Percentiles rank a stretch among this genome's conserved stretches.
Conservation (phyloP, 2,113 vertebrate genomes). For the Percina caprodes region DNA sequence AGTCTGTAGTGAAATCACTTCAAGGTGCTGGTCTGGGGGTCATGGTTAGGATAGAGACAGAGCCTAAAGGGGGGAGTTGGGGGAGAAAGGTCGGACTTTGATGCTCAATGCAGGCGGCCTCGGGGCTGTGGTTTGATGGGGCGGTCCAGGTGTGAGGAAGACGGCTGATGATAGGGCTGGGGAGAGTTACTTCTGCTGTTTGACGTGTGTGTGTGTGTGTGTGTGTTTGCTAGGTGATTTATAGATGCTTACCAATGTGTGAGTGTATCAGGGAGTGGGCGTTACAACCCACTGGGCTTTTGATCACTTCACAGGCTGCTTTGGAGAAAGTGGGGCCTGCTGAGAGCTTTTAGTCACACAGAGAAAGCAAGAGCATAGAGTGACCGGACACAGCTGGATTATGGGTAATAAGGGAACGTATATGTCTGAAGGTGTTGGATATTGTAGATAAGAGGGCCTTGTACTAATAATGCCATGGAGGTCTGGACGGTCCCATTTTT, state of each 20-base stretch:
- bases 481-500: too few species aligned
- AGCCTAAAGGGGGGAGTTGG: conserved; percentile 1
- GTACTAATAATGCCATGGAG: too few species aligned
- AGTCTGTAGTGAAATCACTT: conserved; percentile 41
- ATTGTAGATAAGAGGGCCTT: too few species aligned
- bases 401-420: conserved; percentile 1
- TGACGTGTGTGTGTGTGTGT: conserved; percentile 40
- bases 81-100: conserved; percentile 64
- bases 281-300: conserved; percentile 51
- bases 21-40: conserved; percentile 31
- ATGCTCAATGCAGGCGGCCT: conserved; percentile 38
- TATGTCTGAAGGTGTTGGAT: not conserved
- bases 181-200: conserved; percentile 29
- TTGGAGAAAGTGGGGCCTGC: conserved; percentile 20
- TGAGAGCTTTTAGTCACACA: conserved; percentile 58
- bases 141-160: conserved; percentile 58
- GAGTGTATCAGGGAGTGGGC: conserved; percentile 44
- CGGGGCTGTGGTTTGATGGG: conserved; percentile 51
- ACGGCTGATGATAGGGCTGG: too few species aligned
- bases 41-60: conserved; percentile 26
- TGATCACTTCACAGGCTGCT: conserved; percentile 56
- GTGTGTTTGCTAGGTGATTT: conserved; percentile 17
- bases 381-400: conserved; percentile 27
- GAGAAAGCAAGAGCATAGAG: conserved; percentile 9
- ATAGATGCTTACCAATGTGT: conserved; percentile 18